Evolutionary conservation across 2,797 vertebrate species (phyloP).

Genomic region (Argentina silus): DNA sequence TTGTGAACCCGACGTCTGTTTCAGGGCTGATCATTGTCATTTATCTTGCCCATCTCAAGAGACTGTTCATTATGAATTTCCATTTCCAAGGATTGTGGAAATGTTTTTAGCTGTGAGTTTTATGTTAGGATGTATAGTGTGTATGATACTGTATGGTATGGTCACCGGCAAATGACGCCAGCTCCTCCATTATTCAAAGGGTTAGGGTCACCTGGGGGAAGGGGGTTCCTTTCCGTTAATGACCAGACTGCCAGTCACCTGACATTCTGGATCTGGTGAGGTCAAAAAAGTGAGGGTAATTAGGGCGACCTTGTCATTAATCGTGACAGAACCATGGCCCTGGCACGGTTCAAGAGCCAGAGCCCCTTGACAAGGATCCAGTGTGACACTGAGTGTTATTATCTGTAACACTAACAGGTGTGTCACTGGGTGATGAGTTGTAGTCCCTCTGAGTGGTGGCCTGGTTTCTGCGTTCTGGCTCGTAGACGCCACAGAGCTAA

Average conservation of each 20-base stretch:
- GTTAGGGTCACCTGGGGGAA: constrained; percentile 28
- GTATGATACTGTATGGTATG: neutral
- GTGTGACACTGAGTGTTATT: neutral
- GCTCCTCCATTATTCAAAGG: constrained; percentile 46
- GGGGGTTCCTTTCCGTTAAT: constrained; percentile 4
- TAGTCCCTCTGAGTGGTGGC: constrained; percentile 46
- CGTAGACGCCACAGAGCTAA: constrained; percentile 37
- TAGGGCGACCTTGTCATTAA: constrained; percentile 30
- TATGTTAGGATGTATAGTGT: neutral
- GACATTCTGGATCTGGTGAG: neutral
- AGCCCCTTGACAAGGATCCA: constrained; percentile 11
- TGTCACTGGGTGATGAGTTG: constrained; percentile 49
- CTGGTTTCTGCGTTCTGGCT: constrained; percentile 46
- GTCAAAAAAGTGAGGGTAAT: constrained; percentile 34
- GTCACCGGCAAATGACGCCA: neutral
- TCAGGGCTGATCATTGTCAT: too few relatives aligned
- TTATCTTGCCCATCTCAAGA: too few relatives aligned
- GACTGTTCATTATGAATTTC: too few relatives aligned
- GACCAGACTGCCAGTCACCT: neutral
- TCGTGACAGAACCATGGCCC: constrained; percentile 33
- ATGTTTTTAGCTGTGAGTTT: too few relatives aligned
- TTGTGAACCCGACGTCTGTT: too few relatives aligned
- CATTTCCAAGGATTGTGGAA: too few relatives aligned
- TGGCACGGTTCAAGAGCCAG: constrained; percentile 15
- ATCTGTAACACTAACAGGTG: constrained; percentile 36